phyloP scores from a whole-genome alignment of 92 coral and sea anemone genomes.

The Paragorgia papillata region DNA sequence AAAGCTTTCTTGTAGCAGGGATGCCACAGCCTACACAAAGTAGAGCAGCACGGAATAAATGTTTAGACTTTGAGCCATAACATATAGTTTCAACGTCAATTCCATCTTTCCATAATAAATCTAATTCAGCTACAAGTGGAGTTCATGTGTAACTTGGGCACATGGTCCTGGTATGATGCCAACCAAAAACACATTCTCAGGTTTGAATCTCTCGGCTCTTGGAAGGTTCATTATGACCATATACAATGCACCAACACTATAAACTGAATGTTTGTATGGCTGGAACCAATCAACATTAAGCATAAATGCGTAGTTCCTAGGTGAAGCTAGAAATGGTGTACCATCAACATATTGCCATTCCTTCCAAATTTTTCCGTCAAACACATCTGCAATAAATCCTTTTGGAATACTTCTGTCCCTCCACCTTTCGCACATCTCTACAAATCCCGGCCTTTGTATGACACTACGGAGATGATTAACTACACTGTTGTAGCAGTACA shows the following conservation, averaged over 20 bases:
- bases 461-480: neutral
- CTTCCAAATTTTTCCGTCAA: constrained; percentile 66
- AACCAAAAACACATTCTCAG: constrained; percentile 51
- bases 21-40: constrained; percentile 67
- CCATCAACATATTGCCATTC: constrained; percentile 64
- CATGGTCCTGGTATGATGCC: constrained; percentile 63
- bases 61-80: neutral
- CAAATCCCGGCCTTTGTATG: constrained; percentile 55
- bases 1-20: constrained; percentile 69
- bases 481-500: too few relatives aligned
- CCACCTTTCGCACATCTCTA: constrained; percentile 61
- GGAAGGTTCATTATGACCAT: constrained; percentile 65
- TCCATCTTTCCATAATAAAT: constrained; percentile 54
- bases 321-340: constrained; percentile 56
- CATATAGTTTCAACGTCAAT: constrained; percentile 16
- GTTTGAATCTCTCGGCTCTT: constrained; percentile 51
- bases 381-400: constrained; percentile 66
- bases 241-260: too few relatives aligned
- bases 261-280: constrained; percentile 16
- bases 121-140: constrained; percentile 56
- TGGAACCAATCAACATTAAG: constrained; percentile 26
- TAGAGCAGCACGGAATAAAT: constrained; percentile 43
- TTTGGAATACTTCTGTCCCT: constrained; percentile 50
- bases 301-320: too few relatives aligned
- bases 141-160: constrained; percentile 37